phyloP scores from a whole-genome alignment of 2,888 invertebrate species.

The Drosophila acutilabella region DNA sequence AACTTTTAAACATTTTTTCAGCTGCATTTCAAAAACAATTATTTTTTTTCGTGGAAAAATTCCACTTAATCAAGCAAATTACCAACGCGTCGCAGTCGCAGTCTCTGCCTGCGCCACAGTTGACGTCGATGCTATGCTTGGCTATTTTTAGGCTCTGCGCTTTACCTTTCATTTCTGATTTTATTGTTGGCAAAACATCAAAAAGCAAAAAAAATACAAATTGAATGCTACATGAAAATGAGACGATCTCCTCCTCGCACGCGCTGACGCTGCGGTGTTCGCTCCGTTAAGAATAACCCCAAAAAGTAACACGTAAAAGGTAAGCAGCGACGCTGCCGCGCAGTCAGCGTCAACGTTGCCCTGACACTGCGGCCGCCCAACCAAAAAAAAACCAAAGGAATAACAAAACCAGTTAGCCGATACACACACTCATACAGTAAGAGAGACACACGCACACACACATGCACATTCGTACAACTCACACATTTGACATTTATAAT shows the following conservation, averaged over 20 bases:
- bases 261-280: conserved; percentile 20
- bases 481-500: conserved; percentile 49
- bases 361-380: conserved; percentile 46
- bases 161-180: conserved; percentile 63
- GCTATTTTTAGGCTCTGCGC: conserved; percentile 71
- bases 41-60: conserved; percentile 54
- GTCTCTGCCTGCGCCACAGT: conserved; percentile 36
- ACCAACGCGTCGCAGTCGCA: conserved; percentile 64
- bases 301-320: conserved; percentile 72
- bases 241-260: conserved; percentile 43
- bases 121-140: conserved; percentile 44
- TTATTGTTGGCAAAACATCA: conserved; percentile 69
- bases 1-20: conserved; percentile 18
- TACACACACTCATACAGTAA: conserved; percentile 39
- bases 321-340: conserved; percentile 58
- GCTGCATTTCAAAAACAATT: conserved; percentile 49
- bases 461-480: conserved; percentile 21
- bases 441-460: conserved; percentile 20
- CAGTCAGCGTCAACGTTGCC: conserved; percentile 27
- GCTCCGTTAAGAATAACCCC: conserved; percentile 73
- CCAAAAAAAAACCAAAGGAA: conserved; percentile 50
- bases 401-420: conserved; percentile 73
- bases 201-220: conserved; percentile 37
- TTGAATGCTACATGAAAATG: conserved; percentile 73
- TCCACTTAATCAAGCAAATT: conserved; percentile 78